A percentile compares a stretch with the other conserved stretches of the same genome.
Conservation (phyloP, 2,113 vertebrate genomes). For the Perccottus glenii region DNA sequence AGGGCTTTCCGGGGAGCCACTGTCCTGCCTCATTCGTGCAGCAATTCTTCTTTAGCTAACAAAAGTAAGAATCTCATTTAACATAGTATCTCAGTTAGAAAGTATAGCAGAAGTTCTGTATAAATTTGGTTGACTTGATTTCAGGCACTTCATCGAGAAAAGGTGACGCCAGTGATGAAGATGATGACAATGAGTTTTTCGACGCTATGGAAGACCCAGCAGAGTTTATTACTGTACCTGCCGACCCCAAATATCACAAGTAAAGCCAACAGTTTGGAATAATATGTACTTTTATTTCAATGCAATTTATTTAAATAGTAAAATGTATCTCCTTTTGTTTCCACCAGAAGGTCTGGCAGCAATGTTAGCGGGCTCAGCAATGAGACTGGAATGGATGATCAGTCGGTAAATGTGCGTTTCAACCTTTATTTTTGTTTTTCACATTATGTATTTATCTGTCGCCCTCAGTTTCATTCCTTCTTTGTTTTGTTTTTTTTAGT, state of each 20-base stretch:
- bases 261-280: slow-evolving; percentile 42
- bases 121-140: background rate
- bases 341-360: slow-evolving; percentile 90
- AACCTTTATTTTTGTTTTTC: background rate
- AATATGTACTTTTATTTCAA: background rate
- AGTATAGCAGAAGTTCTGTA: background rate
- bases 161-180: slow-evolving; percentile 93
- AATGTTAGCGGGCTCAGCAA: slow-evolving; percentile 93
- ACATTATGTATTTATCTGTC: background rate
- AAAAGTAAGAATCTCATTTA: slow-evolving; percentile 80
- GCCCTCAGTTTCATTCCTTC: background rate
- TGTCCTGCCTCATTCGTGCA: slow-evolving; percentile 78
- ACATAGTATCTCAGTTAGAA: background rate
- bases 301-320: background rate
- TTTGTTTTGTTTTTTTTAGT: slow-evolving; percentile 66
- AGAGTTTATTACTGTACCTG: slow-evolving; percentile 90
- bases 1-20: slow-evolving; percentile 93
- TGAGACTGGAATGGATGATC: slow-evolving; percentile 91
- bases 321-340: background rate
- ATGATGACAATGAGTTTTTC: slow-evolving; percentile 96
- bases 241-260: slow-evolving; percentile 91
- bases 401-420: slow-evolving; percentile 78
- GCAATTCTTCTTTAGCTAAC: slow-evolving; percentile 68
- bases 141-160: slow-evolving; percentile 82
- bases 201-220: slow-evolving; percentile 88